Conservation (phyloP, 2,113 vertebrate genomes). For the Notarius lentiginosus region DNA sequence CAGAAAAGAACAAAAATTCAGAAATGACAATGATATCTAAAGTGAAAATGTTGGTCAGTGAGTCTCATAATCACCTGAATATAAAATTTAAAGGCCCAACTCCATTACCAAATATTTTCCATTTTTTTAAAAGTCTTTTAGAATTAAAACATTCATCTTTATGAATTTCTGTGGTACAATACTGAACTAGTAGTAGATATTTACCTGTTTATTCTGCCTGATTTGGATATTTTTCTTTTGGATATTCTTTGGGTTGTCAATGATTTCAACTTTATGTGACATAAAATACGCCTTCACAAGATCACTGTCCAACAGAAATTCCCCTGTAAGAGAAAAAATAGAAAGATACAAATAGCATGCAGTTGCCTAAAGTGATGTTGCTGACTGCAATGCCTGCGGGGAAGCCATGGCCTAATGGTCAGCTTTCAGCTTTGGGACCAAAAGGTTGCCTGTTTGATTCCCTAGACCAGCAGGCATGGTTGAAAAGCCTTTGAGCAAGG, state of each 20-base stretch:
- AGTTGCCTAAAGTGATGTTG: neutral
- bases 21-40: neutral
- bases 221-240: conserved; percentile 45
- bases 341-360: neutral
- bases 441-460: too few relatives aligned
- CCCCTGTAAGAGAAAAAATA: conserved; percentile 57
- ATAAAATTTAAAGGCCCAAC: neutral
- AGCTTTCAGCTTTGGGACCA: too few relatives aligned
- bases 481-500: too few relatives aligned
- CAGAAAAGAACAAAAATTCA: neutral
- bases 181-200: conserved; percentile 2
- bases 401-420: too few relatives aligned
- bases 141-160: neutral
- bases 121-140: neutral
- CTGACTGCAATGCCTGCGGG: neutral
- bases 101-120: neutral
- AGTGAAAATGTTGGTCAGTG: neutral
- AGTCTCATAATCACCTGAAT: neutral
- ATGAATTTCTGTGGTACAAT: neutral
- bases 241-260: neutral
- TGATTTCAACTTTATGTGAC: rapidly evolving
- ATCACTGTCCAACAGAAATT: conserved; percentile 55
- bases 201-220: conserved; percentile 62
- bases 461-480: too few relatives aligned
- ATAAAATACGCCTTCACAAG: conserved; percentile 64